phyloP scores from a whole-genome alignment of 2,888 invertebrate species.

The Troides helena region DNA sequence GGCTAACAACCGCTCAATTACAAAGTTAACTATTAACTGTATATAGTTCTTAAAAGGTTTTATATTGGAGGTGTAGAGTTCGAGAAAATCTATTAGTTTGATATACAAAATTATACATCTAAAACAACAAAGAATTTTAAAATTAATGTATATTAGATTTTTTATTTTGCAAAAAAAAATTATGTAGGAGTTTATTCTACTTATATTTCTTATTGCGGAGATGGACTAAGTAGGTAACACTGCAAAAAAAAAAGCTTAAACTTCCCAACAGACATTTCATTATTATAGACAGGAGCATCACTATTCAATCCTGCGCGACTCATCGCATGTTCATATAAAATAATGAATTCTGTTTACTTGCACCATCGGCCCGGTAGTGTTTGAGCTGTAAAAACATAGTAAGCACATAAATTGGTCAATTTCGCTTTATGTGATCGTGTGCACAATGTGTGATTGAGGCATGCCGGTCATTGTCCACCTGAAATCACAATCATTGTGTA shows the following conservation, averaged over 20 bases:
- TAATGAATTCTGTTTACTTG: not conserved
- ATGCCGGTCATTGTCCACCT: slow-evolving; percentile 10
- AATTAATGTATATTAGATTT: too few relatives aligned
- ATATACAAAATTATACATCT: not conserved
- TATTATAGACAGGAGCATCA: not conserved
- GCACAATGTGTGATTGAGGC: slow-evolving; percentile 18
- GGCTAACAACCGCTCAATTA: slow-evolving; percentile 48
- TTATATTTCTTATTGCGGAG: too few relatives aligned
- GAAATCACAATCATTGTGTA: slow-evolving; percentile 18
- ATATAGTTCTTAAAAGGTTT: not conserved
- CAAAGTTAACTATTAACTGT: slow-evolving; percentile 24
- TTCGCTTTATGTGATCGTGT: slow-evolving; percentile 24
- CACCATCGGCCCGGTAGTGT: not conserved
- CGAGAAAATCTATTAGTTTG: too few relatives aligned
- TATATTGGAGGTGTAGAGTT: not conserved
- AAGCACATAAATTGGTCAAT: slow-evolving; percentile 28
- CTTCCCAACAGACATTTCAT: not conserved
- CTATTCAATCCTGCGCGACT: not conserved
- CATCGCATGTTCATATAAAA: not conserved
- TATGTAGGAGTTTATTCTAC: too few relatives aligned
- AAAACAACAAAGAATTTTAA: not conserved
- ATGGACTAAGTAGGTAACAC: too few relatives aligned
- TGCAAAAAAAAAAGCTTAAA: not conserved
- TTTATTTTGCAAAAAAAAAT: too few relatives aligned
- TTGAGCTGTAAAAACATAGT: slow-evolving; percentile 10